Conservation (phyloP, 2,888 invertebrate species). For the Amiota minor region DNA sequence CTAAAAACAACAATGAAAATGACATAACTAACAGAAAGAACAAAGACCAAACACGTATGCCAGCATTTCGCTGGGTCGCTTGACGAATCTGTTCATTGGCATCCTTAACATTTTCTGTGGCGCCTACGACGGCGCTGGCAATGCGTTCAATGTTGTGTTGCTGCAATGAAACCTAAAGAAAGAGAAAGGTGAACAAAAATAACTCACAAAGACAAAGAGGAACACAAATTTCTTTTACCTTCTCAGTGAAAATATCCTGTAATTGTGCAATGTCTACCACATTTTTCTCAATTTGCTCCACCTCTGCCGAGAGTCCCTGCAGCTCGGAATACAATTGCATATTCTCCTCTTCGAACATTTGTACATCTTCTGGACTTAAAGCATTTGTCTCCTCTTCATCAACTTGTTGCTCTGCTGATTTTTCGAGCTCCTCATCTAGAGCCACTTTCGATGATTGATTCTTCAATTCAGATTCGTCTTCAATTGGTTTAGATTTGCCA, state of each 20-base stretch:
- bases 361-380: conserved; percentile 88
- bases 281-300: conserved; percentile 90
- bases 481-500: neutral
- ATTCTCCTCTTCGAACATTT: conserved; percentile 95
- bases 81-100: conserved; percentile 98
- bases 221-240: conserved; percentile 73
- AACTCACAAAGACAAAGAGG: neutral
- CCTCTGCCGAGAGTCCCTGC: conserved; percentile 91
- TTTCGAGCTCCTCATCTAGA: conserved; percentile 69
- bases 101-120: conserved; percentile 95
- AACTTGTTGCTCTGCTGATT: conserved; percentile 64
- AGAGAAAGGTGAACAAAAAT: neutral
- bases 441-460: conserved; percentile 62
- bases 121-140: conserved; percentile 88
- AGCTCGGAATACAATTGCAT: conserved; percentile 88
- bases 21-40: conserved; percentile 97
- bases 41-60: conserved; percentile 92
- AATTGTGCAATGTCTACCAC: conserved; percentile 96
- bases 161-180: conserved; percentile 84
- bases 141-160: conserved; percentile 94
- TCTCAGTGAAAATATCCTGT: conserved; percentile 97
- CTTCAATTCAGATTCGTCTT: neutral
- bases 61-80: conserved; percentile 97
- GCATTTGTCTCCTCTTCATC: conserved; percentile 71
- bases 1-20: conserved; percentile 94